Evolutionary conservation across 2,888 invertebrate genomes (phyloP), one percentile per base, ranked within the genome.

Genomic region (Ochropacha duplaris): DNA sequence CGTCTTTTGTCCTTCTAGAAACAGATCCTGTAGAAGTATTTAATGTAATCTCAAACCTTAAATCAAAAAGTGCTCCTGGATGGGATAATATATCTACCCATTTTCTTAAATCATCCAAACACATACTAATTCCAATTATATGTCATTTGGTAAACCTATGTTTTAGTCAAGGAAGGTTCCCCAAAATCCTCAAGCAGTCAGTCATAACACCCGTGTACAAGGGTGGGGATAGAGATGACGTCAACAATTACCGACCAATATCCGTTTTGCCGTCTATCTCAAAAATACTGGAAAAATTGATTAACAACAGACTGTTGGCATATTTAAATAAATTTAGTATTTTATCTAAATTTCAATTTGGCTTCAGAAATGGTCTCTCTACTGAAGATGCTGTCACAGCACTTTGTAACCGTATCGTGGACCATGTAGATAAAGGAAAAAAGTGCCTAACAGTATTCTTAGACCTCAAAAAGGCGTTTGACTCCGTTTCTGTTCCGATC

Each of bases 31-130:
- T n/a, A 8, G 61, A 62, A 59, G 39, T 59, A 1, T 9, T 31
- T 44, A 49, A 39, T 26, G 50, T 56, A 22, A 54, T 66, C 0
- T 16, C 34, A 16, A 54, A 26, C 9, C 60, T 64, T 4, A 64
- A 62, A 24, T 54, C 60, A 9, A 26, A 54, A 9, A 61, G 60
- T 54, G 60, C 64, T 4, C 56, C 58, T 24, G 66, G 63, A 2
- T 63, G 61, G 57, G 66, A 66, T 36, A 39, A 54, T 26, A 63
- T 66, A 11, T 54, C 66, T 4, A 57, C 50, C 16, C 39, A 39
- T 28, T 64, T 64, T 24, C 19, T 66, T 6, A 62, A 66, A 54
- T 28, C 55, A 2, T 19, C 55, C 8, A 49, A 51, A 39, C 36
- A 54, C 14, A 36, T 54, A 19, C n/a, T 59, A 9, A 49, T 59